Conservation (phyloP, 2,888 invertebrate genomes). For the Eupeodes latifasciatus region DNA sequence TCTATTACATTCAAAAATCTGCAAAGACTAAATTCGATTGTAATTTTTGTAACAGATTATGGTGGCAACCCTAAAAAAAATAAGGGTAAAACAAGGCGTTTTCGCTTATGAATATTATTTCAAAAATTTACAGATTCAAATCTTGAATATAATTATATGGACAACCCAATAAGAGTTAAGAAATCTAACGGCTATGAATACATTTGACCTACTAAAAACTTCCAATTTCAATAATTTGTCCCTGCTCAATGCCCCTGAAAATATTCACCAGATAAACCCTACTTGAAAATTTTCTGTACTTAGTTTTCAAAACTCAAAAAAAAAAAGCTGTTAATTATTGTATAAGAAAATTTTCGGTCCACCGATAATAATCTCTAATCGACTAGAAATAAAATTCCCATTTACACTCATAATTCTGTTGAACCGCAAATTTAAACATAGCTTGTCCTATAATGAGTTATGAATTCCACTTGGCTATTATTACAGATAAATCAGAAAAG, state of each 20-base stretch:
- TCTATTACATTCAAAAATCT: too few species aligned
- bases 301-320: not conserved
- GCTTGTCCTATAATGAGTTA: not conserved
- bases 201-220: too few species aligned
- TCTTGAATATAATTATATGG: too few species aligned
- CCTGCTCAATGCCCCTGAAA: not conserved
- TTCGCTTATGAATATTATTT: too few species aligned
- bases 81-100: too few species aligned
- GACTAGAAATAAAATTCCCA: conserved; percentile 56
- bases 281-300: not conserved
- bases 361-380: conserved; percentile 66
- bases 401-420: conserved; percentile 41
- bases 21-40: too few species aligned
- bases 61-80: too few species aligned
- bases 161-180: too few species aligned
- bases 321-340: conserved; percentile 19
- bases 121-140: too few species aligned
- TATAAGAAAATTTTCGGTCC: conserved; percentile 44
- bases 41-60: too few species aligned
- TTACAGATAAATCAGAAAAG: not conserved
- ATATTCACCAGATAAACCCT: not conserved
- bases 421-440: not conserved
- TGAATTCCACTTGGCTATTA: conserved; percentile 13
- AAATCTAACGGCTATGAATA: too few species aligned
- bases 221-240: too few species aligned